Evolutionary conservation across 2,797 vertebrate species (phyloP), one percentile per base, ranked within the genome.

Genomic region (Champsocephalus esox): DNA sequence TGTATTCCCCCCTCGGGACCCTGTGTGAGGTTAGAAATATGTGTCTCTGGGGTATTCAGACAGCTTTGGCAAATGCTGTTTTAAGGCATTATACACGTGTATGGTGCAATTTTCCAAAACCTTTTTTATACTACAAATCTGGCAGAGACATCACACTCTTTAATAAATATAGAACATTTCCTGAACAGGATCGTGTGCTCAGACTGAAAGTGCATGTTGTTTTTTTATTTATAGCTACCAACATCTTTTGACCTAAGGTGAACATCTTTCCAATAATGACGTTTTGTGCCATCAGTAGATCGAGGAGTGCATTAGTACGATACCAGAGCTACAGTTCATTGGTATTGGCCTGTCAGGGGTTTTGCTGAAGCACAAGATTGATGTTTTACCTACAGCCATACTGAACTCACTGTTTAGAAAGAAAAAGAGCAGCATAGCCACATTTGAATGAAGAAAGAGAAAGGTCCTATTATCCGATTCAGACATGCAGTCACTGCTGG

Each of bases 261-360:
- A 78, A 73, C 75, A 80, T 80, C 71, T 80, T 76, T 71, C 73
- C 57, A 67, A 55, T 83, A 69, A 86, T 75, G 83, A 80, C 58
- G 41, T 77, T 72, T 72, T 54, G 60, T 75, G 80, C 73, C 75
- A 85, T 58, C 62, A 86, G 66, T 61, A 81, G 66, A 85, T 51
- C 66, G 44, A 24, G 52, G 70, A 79, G 82, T 75, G 69, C 83
- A 75, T 79, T 85, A 77, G 68, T 51, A 74, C 55, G 54, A 82
- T 80, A 83, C 51, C 66, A 75, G 52, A 68, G 65, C 69, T 67
- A 38, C 72, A 79, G 60, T 71, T 73, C 76, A 81, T 52, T 60
- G 65, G 54, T 68, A 57, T 75, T 73, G 71, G 51, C 54, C 70
- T 60, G 67, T 83, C 69, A 73, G 79, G 63, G 24, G 58, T 86